Percentiles rank a stretch among this genome's conserved stretches.
phyloP scores from a whole-genome alignment of 1,140 invertebrate species.

The Brachionus sp. region DNA sequence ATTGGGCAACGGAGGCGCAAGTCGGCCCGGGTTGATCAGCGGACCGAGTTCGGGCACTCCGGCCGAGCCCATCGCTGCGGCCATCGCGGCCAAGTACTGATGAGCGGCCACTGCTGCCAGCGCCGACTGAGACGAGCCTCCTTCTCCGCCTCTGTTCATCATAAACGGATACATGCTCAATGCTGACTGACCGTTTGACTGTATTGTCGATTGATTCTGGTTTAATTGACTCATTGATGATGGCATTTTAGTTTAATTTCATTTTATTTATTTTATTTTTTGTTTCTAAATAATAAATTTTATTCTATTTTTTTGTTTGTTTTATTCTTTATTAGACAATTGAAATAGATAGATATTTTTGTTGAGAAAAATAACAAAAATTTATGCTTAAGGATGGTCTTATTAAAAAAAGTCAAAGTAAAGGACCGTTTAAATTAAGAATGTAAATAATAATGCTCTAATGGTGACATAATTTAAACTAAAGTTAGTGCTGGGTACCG shows the following conservation, averaged over 20 bases:
- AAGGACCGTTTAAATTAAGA: no score
- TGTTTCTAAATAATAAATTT: neutral
- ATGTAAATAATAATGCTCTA: no score
- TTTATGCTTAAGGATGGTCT: no score
- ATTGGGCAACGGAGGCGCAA: neutral
- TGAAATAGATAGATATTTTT: no score
- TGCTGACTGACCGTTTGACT: neutral
- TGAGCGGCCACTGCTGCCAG: constrained; percentile 19
- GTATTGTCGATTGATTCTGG: neutral
- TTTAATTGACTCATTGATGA: constrained; percentile 13
- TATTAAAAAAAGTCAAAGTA: no score
- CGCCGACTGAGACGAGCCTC: neutral
- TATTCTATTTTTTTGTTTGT: no score
- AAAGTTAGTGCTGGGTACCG: no score
- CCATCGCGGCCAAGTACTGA: constrained; percentile 19
- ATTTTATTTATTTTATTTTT: neutral
- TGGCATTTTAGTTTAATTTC: neutral
- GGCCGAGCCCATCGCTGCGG: neutral
- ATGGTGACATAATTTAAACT: no score
- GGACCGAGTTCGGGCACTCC: neutral
- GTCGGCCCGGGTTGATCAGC: neutral
- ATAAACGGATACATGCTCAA: constrained; percentile 27
- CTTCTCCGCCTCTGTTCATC: neutral
- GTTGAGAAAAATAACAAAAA: no score
- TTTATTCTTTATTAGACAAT: no score